Conservation (phyloP, 1,140 invertebrate genomes). For the Oncopodura yosiiana region DNA sequence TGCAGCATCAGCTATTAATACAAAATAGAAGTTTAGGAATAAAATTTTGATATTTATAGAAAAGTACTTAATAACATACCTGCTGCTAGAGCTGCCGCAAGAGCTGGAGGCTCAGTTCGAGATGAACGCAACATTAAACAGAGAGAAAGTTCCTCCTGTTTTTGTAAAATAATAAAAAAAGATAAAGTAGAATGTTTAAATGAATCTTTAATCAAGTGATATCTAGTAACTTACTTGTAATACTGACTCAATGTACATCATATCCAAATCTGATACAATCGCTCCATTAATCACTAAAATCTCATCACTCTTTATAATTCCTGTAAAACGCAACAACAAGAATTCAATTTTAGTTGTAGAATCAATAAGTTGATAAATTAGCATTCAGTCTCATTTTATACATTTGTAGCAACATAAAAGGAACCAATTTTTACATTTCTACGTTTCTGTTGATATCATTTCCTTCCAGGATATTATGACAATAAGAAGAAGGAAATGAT, state of each 20-base stretch:
- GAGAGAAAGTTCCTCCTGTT: conserved; percentile 87
- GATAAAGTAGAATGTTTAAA: neutral
- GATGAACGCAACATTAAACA: conserved; percentile 96
- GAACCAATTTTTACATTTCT: too few species aligned
- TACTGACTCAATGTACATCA: conserved; percentile 87
- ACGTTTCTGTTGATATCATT: too few species aligned
- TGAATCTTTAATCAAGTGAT: too few species aligned
- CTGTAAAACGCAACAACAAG: too few species aligned
- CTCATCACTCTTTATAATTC: conserved; percentile 92
- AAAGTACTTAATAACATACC: too few species aligned
- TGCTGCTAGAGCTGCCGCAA: conserved; percentile 57
- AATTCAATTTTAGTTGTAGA: too few species aligned
- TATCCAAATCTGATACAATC: conserved; percentile 93
- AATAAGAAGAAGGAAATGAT: too few species aligned
- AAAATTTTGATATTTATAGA: neutral
- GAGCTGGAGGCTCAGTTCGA: conserved; percentile 83
- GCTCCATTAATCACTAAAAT: conserved; percentile 98
- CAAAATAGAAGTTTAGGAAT: neutral
- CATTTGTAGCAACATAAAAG: too few species aligned
- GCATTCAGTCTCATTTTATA: too few species aligned
- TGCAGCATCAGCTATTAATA: conserved; percentile 67
- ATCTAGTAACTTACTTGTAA: too few species aligned
- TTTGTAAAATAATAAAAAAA: conserved; percentile 41
- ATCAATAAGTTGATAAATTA: too few species aligned
- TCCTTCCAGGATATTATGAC: too few species aligned